phyloP scores from a whole-genome alignment of 2,113 vertebrate species.

The Hemiscyllium ocellatum region DNA sequence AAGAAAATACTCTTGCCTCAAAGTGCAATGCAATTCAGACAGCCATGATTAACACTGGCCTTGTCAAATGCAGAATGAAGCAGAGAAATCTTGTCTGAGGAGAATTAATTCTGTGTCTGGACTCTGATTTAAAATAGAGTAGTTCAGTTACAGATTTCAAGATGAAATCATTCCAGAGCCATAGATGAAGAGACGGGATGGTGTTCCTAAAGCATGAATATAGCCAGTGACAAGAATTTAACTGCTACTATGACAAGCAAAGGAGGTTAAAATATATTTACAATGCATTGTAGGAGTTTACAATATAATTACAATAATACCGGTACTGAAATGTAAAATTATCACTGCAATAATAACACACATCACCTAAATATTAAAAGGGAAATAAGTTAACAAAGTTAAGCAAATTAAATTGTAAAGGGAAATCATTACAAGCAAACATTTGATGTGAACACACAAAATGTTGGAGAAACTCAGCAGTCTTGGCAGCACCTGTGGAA shows the following conservation, averaged over 20 bases:
- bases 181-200: neutral
- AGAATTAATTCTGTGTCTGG: neutral
- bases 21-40: neutral
- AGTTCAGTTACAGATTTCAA: neutral
- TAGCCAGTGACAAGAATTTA: neutral
- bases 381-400: neutral
- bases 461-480: too few relatives aligned
- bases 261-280: too few relatives aligned
- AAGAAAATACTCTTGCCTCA: neutral
- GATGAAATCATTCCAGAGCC: neutral
- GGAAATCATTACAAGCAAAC: neutral
- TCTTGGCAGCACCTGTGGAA: too few relatives aligned
- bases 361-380: neutral
- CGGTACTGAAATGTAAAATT: neutral
- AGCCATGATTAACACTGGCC: neutral
- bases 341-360: neutral
- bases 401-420: neutral
- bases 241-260: neutral
- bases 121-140: neutral
- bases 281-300: too few relatives aligned
- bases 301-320: neutral
- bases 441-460: neutral
- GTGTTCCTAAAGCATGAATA: neutral
- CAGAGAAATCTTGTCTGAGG: neutral
- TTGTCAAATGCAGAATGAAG: neutral